A percentile compares a stretch with the other conserved stretches of the same genome.
These are phyloP conservation scores for Euphonia xanthogaster DNA, from an alignment of 2,797 vertebrate species.

Conservation along the genomic window DNA sequence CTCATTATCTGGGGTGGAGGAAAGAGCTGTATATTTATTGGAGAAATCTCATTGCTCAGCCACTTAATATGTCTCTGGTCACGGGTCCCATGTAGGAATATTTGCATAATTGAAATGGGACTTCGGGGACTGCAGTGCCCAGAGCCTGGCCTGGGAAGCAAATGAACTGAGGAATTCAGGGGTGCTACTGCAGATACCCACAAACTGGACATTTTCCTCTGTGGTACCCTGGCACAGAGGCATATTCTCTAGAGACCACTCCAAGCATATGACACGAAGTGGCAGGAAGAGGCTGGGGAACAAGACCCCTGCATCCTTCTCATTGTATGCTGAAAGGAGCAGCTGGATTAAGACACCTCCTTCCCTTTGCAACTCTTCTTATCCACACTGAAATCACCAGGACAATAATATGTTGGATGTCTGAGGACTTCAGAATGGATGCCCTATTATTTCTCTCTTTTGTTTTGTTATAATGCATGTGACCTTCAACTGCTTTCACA, in stretches of 20 bases:
- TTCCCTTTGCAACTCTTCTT: constrained; percentile 26
- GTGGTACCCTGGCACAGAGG: neutral
- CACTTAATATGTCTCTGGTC: neutral
- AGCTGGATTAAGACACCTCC: constrained; percentile 35
- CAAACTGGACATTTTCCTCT: neutral
- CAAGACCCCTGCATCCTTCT: neutral
- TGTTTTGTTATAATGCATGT: constrained; percentile 64
- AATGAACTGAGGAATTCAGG: neutral
- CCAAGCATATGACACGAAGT: neutral
- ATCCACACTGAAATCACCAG: constrained; percentile 21
- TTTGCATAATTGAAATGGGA: neutral
- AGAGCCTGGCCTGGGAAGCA: neutral
- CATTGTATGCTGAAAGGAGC: constrained; percentile 40
- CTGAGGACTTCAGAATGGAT: constrained; percentile 53
- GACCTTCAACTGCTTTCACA: constrained; percentile 67
- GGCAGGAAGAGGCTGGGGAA: neutral
- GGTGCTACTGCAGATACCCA: neutral
- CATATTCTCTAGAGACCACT: neutral
- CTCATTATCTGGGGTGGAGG: neutral
- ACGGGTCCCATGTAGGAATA: neutral
- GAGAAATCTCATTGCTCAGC: neutral
- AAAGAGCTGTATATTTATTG: neutral
- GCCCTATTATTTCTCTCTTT: constrained; percentile 59
- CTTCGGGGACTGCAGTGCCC: neutral
- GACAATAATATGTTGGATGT: constrained; percentile 35